Evolutionary conservation across 2,797 vertebrate genomes (phyloP).

Genomic region (Protosalanx chinensis): DNA sequence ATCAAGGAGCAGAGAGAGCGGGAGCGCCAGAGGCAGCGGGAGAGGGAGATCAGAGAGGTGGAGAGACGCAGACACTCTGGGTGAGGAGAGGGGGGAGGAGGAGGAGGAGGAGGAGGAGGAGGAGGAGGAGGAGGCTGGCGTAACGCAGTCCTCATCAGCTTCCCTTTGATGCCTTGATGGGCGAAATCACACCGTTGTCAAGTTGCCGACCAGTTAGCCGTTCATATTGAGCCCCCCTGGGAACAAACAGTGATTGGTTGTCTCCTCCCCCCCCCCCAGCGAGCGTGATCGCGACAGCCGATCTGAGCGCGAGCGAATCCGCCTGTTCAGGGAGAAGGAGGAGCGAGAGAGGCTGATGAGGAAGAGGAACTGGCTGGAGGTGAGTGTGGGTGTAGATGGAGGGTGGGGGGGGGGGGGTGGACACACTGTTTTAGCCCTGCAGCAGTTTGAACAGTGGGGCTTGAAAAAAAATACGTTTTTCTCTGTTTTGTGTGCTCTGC

Average conservation of each 20-base stretch:
- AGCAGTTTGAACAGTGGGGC: no score
- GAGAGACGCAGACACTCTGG: constrained; percentile 82
- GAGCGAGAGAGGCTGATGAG: constrained; percentile 83
- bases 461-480: no score
- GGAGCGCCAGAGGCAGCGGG: constrained; percentile 89
- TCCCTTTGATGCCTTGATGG: no score
- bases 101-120: no score
- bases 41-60: constrained; percentile 89
- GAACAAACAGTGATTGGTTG: not conserved
- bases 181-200: no score
- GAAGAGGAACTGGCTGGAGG: constrained; percentile 84
- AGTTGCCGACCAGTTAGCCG: no score
- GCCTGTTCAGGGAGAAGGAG: constrained; percentile 84
- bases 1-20: constrained; percentile 96
- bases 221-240: no score
- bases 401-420: no score
- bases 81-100: constrained; percentile 45
- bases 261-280: constrained; percentile 32
- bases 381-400: constrained; percentile 15
- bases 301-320: constrained; percentile 82
- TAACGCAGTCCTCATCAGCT: not conserved
- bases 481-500: no score
- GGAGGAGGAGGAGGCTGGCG: not conserved
- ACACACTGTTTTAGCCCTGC: no score
- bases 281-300: constrained; percentile 65